These are phyloP conservation scores for Salticus scenicus DNA, from an alignment of 2,888 invertebrate genomes.

Conservation along the genomic window DNA sequence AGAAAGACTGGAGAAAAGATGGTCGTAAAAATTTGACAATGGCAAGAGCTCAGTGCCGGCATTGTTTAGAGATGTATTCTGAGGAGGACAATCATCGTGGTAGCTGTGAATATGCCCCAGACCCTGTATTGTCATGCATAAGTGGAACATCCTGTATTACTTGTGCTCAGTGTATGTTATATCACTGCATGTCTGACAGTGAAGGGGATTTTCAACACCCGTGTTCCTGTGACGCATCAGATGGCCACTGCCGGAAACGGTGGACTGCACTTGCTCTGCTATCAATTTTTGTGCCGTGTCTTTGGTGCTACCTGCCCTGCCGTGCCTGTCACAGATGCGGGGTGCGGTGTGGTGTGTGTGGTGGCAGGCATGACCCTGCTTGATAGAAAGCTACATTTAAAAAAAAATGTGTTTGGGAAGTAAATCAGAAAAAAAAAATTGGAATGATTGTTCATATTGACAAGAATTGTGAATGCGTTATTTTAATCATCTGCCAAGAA, in stretches of 20 bases:
- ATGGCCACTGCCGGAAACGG: slow-evolving; percentile 79
- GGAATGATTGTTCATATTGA: slow-evolving; percentile 12
- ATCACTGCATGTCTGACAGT: slow-evolving; percentile 93
- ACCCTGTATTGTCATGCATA: slow-evolving; percentile 86
- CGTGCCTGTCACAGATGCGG: slow-evolving; percentile 89
- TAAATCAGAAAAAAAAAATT: slow-evolving; percentile 8
- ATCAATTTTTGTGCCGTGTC: slow-evolving; percentile 91
- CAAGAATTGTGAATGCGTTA: slow-evolving; percentile 30
- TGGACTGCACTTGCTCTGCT: slow-evolving; percentile 91
- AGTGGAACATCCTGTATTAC: slow-evolving; percentile 88
- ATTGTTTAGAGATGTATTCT: slow-evolving; percentile 80
- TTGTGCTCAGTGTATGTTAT: slow-evolving; percentile 91
- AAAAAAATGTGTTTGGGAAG: background rate
- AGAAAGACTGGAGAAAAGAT: slow-evolving; percentile 72
- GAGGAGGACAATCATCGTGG: slow-evolving; percentile 91
- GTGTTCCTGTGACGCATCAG: slow-evolving; percentile 82
- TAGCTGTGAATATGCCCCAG: slow-evolving; percentile 84
- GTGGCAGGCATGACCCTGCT: slow-evolving; percentile 82
- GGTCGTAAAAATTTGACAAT: slow-evolving; percentile 61
- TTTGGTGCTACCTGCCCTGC: slow-evolving; percentile 94
- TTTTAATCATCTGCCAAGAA: slow-evolving; percentile 47
- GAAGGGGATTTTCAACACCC: slow-evolving; percentile 93
- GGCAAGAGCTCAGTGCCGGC: slow-evolving; percentile 76
- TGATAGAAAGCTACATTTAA: slow-evolving; percentile 19
- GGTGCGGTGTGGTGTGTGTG: slow-evolving; percentile 86